A percentile compares a stretch with the other conserved stretches of the same genome.
phyloP scores from a whole-genome alignment of 2,888 invertebrate genomes.

The Acronicta alni region DNA sequence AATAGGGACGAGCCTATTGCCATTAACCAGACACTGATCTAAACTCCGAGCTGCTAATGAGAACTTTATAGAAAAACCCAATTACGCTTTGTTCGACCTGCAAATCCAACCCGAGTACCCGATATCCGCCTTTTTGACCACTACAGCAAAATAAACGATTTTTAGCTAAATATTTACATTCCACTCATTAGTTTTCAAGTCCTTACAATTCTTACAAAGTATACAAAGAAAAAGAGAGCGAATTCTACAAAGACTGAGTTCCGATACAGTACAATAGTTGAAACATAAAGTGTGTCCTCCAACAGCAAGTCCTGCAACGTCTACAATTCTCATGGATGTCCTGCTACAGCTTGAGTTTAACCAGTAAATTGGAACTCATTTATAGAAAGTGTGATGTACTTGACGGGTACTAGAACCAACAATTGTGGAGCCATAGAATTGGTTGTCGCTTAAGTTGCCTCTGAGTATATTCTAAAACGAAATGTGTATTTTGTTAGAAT shows the following conservation, averaged over 20 bases:
- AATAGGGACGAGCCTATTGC: no score
- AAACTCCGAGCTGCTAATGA: no score
- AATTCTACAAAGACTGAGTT: neutral
- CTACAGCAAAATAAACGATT: no score
- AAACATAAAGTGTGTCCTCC: neutral
- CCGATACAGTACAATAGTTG: neutral
- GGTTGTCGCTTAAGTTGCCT: conserved; percentile 9
- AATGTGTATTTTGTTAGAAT: conserved; percentile 7
- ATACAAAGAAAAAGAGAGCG: neutral
- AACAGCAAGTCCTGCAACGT: neutral
- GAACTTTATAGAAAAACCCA: no score
- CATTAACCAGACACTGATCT: no score
- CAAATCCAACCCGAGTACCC: no score
- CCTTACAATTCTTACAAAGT: neutral
- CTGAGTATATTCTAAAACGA: conserved; percentile 11
- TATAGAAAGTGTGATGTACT: conserved; percentile 44
- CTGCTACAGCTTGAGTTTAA: conserved; percentile 14
- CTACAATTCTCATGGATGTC: conserved; percentile 3
- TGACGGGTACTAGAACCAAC: conserved; percentile 33
- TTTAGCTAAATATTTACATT: neutral
- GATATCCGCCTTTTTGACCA: no score
- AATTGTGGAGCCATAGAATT: conserved; percentile 25
- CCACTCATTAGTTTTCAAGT: neutral
- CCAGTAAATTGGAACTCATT: conserved; percentile 49
- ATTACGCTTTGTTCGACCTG: no score